These are phyloP conservation scores for Microctonus aethiopoides DNA, from an alignment of 2,888 invertebrate genomes.

Conservation along the genomic window DNA sequence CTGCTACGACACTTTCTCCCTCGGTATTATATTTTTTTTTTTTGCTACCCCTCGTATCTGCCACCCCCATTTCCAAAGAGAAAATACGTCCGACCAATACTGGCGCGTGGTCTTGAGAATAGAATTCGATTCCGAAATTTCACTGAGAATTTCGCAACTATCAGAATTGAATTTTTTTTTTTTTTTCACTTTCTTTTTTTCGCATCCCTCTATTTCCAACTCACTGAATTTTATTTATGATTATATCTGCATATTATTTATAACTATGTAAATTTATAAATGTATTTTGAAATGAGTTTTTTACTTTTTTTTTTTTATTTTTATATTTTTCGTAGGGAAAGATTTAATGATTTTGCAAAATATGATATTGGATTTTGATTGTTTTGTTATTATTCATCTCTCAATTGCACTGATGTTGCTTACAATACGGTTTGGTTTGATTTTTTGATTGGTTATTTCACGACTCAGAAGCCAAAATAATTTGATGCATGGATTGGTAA, in stretches of 20 bases:
- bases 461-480: neutral
- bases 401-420: neutral
- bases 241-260: neutral
- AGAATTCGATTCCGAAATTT: slow-evolving; percentile 16
- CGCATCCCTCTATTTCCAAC: neutral
- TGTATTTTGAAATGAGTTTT: neutral
- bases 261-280: neutral
- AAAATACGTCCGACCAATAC: slow-evolving; percentile 19
- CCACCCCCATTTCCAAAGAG: neutral
- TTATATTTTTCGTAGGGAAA: too few relatives aligned
- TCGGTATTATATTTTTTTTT: neutral
- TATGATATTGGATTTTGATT: too few relatives aligned
- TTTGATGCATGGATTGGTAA: neutral
- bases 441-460: neutral
- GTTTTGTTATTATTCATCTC: neutral
- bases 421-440: neutral
- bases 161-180: slow-evolving; percentile 7
- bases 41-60: neutral
- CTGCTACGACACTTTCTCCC: neutral
- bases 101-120: neutral
- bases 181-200: neutral
- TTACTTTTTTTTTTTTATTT: neutral
- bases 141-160: neutral
- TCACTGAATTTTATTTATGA: neutral
- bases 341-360: too few relatives aligned